Conservation (phyloP, 23 tunicate species). For the Ciona savignyi region DNA sequence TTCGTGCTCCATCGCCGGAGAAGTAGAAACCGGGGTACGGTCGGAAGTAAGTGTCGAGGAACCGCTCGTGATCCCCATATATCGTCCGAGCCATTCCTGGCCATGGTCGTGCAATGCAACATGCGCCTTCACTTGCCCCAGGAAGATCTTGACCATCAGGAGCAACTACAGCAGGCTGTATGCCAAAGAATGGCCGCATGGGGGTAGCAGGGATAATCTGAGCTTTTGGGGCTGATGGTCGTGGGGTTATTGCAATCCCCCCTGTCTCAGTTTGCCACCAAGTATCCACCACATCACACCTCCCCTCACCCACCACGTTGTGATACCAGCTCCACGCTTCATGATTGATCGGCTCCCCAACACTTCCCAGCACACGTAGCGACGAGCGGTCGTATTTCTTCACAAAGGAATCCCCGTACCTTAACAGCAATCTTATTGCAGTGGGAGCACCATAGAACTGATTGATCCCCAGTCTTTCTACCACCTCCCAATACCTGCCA, state of each 20-base stretch:
- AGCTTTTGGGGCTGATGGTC: slow-evolving; percentile 62
- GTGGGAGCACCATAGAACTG: slow-evolving; percentile 98
- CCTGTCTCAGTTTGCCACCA: slow-evolving; percentile 99
- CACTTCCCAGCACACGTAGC: slow-evolving; percentile 70
- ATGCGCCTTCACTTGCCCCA: slow-evolving; percentile 42
- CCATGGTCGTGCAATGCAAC: slow-evolving; percentile 88
- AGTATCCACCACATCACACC: slow-evolving; percentile 85
- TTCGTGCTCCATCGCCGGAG: slow-evolving; percentile 86
- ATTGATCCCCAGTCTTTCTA: slow-evolving; percentile 79
- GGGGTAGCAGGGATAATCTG: slow-evolving; percentile 83
- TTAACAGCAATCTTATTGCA: slow-evolving; percentile 77
- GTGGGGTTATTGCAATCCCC: slow-evolving; percentile 80
- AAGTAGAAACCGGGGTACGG: slow-evolving; percentile 85
- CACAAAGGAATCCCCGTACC: slow-evolving; percentile 73
- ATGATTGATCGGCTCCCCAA: slow-evolving; percentile 92
- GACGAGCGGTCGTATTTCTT: slow-evolving; percentile 82
- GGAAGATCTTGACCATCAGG: slow-evolving; percentile 37
- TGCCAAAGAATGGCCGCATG: slow-evolving; percentile 92
- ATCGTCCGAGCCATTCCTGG: slow-evolving; percentile 98
- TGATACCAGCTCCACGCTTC: slow-evolving; percentile 99
- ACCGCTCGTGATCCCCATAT: slow-evolving; percentile 86
- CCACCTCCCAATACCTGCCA: slow-evolving; percentile 99
- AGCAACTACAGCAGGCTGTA: slow-evolving; percentile 60
- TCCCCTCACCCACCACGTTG: slow-evolving; percentile 66
- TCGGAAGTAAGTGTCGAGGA: slow-evolving; percentile 72